A percentile compares a stretch with the other conserved stretches of the same genome.
Conservation (phyloP, 2,797 vertebrate species). For the Bryconaethiops microstoma region DNA sequence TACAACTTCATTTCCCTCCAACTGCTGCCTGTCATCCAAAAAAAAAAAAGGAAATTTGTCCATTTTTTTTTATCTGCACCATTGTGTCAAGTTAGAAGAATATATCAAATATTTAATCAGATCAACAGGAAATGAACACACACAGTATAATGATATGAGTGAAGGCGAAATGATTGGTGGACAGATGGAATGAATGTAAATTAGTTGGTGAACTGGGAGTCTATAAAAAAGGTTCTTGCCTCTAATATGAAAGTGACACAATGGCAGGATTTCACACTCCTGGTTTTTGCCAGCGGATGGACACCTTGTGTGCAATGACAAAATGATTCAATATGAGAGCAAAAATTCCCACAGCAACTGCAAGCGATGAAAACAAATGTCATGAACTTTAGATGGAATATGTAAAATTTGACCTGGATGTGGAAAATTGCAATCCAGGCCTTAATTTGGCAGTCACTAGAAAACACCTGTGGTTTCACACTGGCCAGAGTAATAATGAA, state of each 20-base stretch:
- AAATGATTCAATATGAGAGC: conserved; percentile 28
- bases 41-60: conserved; percentile 91
- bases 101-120: conserved; percentile 88
- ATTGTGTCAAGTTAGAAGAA: conserved; percentile 86
- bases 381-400: conserved; percentile 36
- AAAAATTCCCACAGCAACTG: conserved; percentile 38
- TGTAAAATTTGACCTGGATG: conserved; percentile 29
- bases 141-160: conserved; percentile 79
- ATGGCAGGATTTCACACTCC: conserved; percentile 30
- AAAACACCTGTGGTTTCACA: conserved; percentile 35
- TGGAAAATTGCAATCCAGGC: conserved; percentile 29
- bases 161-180: conserved; percentile 76
- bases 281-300: conserved; percentile 8
- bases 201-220: conserved; percentile 59
- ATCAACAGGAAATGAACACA: conserved; percentile 89
- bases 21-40: conserved; percentile 90
- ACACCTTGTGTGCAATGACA: conserved; percentile 32
- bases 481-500: conserved; percentile 39
- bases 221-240: conserved; percentile 31
- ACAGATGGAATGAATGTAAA: conserved; percentile 79
- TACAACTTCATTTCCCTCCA: conserved; percentile 96
- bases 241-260: conserved; percentile 27
- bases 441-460: conserved; percentile 23
- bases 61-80: conserved; percentile 90
- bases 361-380: conserved; percentile 28